These are phyloP conservation scores for Pristionchus japonicus DNA, from an alignment of 2,888 invertebrate species.

Conservation along the genomic window DNA sequence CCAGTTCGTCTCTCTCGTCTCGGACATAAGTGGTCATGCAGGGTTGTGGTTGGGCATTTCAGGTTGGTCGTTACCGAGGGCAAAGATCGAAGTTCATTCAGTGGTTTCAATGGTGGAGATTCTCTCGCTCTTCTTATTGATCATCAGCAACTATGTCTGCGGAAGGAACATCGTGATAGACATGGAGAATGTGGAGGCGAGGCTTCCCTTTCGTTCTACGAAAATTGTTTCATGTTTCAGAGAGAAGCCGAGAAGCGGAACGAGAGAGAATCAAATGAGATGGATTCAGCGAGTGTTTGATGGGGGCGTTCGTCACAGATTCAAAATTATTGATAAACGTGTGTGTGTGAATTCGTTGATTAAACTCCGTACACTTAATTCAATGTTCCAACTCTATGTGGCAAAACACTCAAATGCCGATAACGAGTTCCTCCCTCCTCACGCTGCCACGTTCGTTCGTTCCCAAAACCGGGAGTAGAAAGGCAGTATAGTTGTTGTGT, in stretches of 20 bases:
- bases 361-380: background rate
- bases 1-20: background rate
- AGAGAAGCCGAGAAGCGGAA: background rate
- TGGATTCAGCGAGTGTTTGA: background rate
- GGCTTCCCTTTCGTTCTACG: background rate
- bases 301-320: background rate
- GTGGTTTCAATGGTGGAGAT: constrained; percentile 21
- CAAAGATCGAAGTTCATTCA: background rate
- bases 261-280: background rate
- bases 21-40: constrained; percentile 1
- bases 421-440: background rate
- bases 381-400: background rate
- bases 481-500: background rate
- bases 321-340: background rate
- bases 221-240: background rate
- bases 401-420: background rate
- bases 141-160: background rate
- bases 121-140: background rate
- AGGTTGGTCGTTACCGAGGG: background rate
- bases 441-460: background rate
- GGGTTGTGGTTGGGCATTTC: constrained; percentile 11
- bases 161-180: background rate
- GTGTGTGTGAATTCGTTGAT: background rate
- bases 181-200: background rate
- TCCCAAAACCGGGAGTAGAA: background rate